These are phyloP conservation scores for Glossophaga mutica DNA, from an alignment of 2,797 vertebrate genomes.

Conservation along the genomic window DNA sequence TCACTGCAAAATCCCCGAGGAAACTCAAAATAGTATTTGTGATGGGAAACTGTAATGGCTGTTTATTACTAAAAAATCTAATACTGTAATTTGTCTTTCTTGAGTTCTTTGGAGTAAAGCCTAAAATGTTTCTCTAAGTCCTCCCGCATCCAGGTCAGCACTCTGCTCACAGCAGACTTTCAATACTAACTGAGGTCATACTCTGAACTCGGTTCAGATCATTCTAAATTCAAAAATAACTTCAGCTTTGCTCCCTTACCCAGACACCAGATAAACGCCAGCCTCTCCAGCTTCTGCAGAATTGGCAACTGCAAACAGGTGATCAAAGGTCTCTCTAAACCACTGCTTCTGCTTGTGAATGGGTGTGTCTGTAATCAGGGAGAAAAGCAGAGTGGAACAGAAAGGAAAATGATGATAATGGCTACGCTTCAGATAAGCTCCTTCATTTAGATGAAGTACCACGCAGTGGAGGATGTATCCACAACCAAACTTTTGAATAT, in stretches of 20 bases:
- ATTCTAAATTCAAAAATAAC: not conserved
- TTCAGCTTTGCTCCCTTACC: conserved; percentile 81
- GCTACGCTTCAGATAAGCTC: not conserved
- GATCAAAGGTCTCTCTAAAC: conserved; percentile 91
- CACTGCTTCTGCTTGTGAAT: conserved; percentile 86
- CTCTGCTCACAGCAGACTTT: not conserved
- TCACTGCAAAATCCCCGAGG: not conserved
- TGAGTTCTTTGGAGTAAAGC: not conserved
- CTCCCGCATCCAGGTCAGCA: not conserved
- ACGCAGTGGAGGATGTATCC: not conserved
- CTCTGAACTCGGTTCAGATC: not conserved
- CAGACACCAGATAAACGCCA: conserved; percentile 89
- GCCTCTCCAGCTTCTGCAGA: conserved; percentile 86
- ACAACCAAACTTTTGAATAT: not conserved
- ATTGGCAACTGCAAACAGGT: conserved; percentile 85
- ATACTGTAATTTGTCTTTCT: not conserved
- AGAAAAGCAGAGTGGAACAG: not conserved
- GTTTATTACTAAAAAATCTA: not conserved
- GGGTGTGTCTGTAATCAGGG: conserved; percentile 81
- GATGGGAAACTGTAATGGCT: not conserved
- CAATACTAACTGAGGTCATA: not conserved
- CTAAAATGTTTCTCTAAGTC: not conserved
- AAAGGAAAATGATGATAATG: not conserved
- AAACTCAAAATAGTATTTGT: not conserved
- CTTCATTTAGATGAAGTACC: not conserved